Percentiles rank a stretch among this genome's conserved stretches.
phyloP scores from a whole-genome alignment of 2,113 vertebrate species.

The Galemys pyrenaicus region DNA sequence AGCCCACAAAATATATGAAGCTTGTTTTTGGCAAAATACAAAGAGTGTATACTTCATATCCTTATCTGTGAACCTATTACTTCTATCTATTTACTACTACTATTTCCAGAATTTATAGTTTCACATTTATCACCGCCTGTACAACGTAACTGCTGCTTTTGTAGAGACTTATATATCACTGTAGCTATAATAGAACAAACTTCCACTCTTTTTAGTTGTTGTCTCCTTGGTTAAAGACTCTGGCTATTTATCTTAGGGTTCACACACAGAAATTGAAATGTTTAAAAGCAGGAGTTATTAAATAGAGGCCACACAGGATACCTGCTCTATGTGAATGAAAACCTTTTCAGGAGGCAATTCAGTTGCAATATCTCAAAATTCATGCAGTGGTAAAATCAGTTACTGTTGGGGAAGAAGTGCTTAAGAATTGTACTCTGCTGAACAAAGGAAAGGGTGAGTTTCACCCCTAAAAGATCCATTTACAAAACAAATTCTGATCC shows the following conservation, averaged over 20 bases:
- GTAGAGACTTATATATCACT: neutral
- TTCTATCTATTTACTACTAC: slow-evolving; percentile 52
- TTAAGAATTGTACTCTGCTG: neutral
- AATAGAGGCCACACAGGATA: neutral
- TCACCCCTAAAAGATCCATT: neutral
- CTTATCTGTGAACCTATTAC: slow-evolving; percentile 38
- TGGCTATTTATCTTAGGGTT: slow-evolving; percentile 22
- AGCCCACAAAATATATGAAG: slow-evolving; percentile 50
- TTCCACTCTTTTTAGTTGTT: neutral
- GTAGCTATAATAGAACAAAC: neutral
- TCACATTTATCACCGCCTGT: slow-evolving; percentile 30
- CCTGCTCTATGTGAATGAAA: neutral
- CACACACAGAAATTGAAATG: slow-evolving; percentile 13
- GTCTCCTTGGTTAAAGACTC: neutral
- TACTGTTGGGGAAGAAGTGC: neutral
- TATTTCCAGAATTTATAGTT: slow-evolving; percentile 53
- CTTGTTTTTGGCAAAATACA: slow-evolving; percentile 51
- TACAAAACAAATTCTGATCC: neutral
- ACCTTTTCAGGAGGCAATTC: neutral
- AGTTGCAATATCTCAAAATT: neutral
- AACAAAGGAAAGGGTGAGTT: neutral
- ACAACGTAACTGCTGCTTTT: neutral
- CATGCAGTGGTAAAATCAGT: neutral
- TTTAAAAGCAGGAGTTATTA: slow-evolving; percentile 24
- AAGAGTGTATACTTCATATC: neutral